These are phyloP conservation scores for human DNA, from an alignment of 2,113 vertebrate species.

Conservation along the genomic window DNA sequence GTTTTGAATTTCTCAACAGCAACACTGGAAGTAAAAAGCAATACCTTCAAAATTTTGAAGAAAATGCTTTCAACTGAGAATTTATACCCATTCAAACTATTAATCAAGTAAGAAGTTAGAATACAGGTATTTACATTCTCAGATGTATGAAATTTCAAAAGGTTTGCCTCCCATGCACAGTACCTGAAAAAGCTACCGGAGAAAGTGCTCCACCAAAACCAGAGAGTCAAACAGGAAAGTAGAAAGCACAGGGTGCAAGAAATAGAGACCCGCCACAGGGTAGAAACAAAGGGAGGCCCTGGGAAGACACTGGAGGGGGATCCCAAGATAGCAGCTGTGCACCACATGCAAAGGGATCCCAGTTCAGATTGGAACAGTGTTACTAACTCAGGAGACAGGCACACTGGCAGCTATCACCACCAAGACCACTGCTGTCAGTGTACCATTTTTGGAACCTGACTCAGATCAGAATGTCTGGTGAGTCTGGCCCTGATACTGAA, in stretches of 20 bases:
- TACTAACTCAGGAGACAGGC: background rate
- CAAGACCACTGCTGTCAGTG: background rate
- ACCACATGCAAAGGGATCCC: background rate
- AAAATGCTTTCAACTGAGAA: background rate
- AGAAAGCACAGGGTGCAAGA: background rate
- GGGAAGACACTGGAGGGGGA: background rate
- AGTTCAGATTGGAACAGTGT: background rate
- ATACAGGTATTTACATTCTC: background rate
- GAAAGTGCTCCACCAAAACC: background rate
- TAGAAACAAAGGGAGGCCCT: background rate
- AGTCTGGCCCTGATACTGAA: background rate
- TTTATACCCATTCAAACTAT: background rate
- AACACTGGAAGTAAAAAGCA: background rate
- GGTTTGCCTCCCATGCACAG: background rate
- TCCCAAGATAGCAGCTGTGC: background rate
- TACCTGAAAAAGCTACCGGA: constrained; percentile 19
- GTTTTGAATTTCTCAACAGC: background rate
- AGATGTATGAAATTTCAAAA: background rate
- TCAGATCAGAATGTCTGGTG: background rate
- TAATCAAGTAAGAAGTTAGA: background rate
- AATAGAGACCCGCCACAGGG: background rate
- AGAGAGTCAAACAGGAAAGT: background rate
- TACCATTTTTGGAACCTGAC: background rate
- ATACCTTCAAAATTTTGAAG: background rate
- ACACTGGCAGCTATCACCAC: background rate